Evolutionary conservation across 2,888 invertebrate species (phyloP).

Genomic region (Scaptomyza flava): DNA sequence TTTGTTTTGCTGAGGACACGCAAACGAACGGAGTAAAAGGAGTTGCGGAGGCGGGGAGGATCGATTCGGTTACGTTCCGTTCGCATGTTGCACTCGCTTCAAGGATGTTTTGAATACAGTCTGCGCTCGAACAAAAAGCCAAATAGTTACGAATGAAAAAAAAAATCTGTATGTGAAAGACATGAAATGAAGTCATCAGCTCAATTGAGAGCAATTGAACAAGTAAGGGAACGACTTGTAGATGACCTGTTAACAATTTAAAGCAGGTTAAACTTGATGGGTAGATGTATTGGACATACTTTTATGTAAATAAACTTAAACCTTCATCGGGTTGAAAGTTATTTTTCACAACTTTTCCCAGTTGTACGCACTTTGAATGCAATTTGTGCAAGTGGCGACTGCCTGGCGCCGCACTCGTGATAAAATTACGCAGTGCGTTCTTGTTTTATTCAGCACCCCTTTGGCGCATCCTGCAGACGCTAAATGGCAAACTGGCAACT

Average conservation of each 20-base stretch:
- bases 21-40: neutral
- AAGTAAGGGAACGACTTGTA: slow-evolving; percentile 4
- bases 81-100: slow-evolving; percentile 64
- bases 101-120: slow-evolving; percentile 47
- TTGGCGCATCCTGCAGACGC: neutral
- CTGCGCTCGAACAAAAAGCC: slow-evolving; percentile 21
- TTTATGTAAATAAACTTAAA: too few species aligned
- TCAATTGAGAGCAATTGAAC: slow-evolving; percentile 12
- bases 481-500: neutral
- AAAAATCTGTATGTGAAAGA: slow-evolving; percentile 15
- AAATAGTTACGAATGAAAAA: slow-evolving; percentile 16
- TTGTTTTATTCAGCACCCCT: slow-evolving; percentile 18
- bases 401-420: slow-evolving; percentile 50
- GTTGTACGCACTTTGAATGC: slow-evolving; percentile 54
- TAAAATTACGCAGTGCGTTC: slow-evolving; percentile 56
- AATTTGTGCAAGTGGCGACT: slow-evolving; percentile 60
- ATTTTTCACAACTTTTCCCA: slow-evolving; percentile 32
- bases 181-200: slow-evolving; percentile 67
- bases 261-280: neutral
- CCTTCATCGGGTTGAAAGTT: slow-evolving; percentile 13
- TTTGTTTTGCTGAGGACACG: slow-evolving; percentile 37
- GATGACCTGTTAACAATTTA: slow-evolving; percentile 10
- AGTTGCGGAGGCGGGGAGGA: neutral
- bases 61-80: slow-evolving; percentile 14
- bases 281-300: neutral